phyloP scores from a whole-genome alignment of 2,888 invertebrate species.

The Leptopilina drosophilae region DNA sequence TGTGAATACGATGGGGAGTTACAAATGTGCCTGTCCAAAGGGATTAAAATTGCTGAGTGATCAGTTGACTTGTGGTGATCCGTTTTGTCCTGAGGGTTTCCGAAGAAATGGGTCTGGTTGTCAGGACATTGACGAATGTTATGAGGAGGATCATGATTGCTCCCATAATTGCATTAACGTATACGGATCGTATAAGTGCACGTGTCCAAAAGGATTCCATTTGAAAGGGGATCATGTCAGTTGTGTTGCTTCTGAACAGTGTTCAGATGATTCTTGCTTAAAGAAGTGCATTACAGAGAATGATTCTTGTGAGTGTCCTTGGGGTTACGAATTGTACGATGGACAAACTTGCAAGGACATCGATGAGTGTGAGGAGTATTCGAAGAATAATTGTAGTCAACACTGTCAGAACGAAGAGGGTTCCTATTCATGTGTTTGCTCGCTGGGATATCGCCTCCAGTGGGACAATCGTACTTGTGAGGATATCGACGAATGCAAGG shows the following conservation, averaged over 20 bases:
- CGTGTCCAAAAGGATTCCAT: slow-evolving; percentile 79
- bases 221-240: slow-evolving; percentile 72
- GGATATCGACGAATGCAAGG: slow-evolving; percentile 74
- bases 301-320: slow-evolving; percentile 73
- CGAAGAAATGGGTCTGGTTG: slow-evolving; percentile 66
- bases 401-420: slow-evolving; percentile 70
- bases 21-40: slow-evolving; percentile 71
- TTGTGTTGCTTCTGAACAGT: slow-evolving; percentile 60
- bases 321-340: slow-evolving; percentile 76
- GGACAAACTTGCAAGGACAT: slow-evolving; percentile 71
- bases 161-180: slow-evolving; percentile 79
- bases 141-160: slow-evolving; percentile 76
- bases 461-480: slow-evolving; percentile 70
- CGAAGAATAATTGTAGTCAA: slow-evolving; percentile 66
- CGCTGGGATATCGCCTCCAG: slow-evolving; percentile 71
- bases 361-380: slow-evolving; percentile 71
- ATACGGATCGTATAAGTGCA: slow-evolving; percentile 79
- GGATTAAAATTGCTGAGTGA: slow-evolving; percentile 70
- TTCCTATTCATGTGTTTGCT: slow-evolving; percentile 76
- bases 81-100: slow-evolving; percentile 63
- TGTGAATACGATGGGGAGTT: slow-evolving; percentile 71
- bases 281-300: slow-evolving; percentile 65
- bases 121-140: slow-evolving; percentile 75
- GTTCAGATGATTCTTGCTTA: slow-evolving; percentile 67
- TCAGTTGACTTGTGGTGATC: slow-evolving; percentile 73